phyloP scores from a whole-genome alignment of 2,797 vertebrate genomes.

The Chloroceryle inda region DNA sequence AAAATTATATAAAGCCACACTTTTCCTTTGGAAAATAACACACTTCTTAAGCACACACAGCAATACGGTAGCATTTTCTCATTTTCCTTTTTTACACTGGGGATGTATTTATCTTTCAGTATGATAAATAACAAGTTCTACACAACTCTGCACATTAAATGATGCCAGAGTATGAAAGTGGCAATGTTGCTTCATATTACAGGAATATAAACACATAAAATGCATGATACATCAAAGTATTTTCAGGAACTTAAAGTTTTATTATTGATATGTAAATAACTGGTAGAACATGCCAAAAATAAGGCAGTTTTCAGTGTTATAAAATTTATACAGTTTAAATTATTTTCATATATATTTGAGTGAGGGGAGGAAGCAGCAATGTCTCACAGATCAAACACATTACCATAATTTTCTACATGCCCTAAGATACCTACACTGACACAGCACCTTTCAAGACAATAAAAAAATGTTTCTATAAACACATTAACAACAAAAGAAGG shows the following conservation, averaged over 20 bases:
- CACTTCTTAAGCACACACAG: neutral
- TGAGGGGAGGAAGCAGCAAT: neutral
- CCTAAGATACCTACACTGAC: neutral
- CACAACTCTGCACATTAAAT: neutral
- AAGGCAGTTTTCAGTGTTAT: neutral
- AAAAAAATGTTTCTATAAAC: neutral
- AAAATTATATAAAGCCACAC: neutral
- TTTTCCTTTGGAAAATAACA: slow-evolving; percentile 19
- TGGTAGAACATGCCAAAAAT: neutral
- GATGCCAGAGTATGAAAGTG: neutral
- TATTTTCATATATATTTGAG: neutral
- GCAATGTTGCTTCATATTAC: neutral
- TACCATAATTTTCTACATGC: neutral
- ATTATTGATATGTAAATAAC: neutral
- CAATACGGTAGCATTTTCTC: neutral
- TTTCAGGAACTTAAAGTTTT: neutral
- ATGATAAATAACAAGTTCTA: slow-evolving; percentile 8
- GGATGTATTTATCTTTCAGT: neutral
- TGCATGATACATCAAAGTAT: neutral
- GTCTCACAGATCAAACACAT: neutral
- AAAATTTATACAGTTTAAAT: neutral
- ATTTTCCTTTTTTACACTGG: neutral
- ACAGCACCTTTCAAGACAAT: neutral
- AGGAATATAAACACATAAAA: slow-evolving; percentile 17
- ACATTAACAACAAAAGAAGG: neutral